A percentile compares a stretch with the other conserved stretches of the same genome.
phyloP scores from a whole-genome alignment of 2,797 vertebrate genomes.

The Sebastes baramenuke region DNA sequence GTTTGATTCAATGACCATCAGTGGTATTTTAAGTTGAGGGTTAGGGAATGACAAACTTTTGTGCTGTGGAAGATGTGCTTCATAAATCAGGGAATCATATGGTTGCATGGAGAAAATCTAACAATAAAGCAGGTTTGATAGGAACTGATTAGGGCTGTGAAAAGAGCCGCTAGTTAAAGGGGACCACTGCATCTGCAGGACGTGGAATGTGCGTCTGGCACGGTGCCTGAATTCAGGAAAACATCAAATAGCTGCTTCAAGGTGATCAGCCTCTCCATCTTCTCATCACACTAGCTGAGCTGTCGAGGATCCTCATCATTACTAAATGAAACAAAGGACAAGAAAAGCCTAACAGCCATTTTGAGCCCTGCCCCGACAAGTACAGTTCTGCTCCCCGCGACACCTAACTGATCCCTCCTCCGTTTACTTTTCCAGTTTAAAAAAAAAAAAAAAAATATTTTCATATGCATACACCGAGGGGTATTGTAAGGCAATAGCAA shows the following conservation, averaged over 20 bases:
- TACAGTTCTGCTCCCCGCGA: conserved; percentile 39
- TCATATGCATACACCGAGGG: conserved; percentile 63
- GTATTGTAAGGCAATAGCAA: conserved; percentile 72
- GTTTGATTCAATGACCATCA: conserved; percentile 1
- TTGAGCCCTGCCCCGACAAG: conserved; percentile 62
- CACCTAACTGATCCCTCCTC: conserved; percentile 47
- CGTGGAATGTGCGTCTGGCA: conserved; percentile 66
- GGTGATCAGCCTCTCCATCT: conserved; percentile 56
- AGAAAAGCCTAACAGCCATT: conserved; percentile 54
- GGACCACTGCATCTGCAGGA: conserved; percentile 40
- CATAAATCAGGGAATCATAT: not conserved
- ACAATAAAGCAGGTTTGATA: not conserved
- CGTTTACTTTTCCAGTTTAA: conserved; percentile 59
- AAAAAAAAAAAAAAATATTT: conserved; percentile 38
- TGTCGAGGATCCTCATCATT: conserved; percentile 51
- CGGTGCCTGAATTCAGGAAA: conserved; percentile 45
- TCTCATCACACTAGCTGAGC: conserved; percentile 56
- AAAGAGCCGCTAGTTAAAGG: conserved; percentile 13
- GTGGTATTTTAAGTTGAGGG: not conserved
- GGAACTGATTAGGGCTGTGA: not conserved
- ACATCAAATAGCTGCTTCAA: conserved; percentile 68
- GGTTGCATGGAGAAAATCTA: not conserved
- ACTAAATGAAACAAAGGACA: conserved; percentile 59
- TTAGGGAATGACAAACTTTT: not conserved
- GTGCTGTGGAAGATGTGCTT: not conserved